Base-by-base conservation (phyloP, 2,797 vertebrate genomes). In the Yasuhikotakia modesta region DNA sequence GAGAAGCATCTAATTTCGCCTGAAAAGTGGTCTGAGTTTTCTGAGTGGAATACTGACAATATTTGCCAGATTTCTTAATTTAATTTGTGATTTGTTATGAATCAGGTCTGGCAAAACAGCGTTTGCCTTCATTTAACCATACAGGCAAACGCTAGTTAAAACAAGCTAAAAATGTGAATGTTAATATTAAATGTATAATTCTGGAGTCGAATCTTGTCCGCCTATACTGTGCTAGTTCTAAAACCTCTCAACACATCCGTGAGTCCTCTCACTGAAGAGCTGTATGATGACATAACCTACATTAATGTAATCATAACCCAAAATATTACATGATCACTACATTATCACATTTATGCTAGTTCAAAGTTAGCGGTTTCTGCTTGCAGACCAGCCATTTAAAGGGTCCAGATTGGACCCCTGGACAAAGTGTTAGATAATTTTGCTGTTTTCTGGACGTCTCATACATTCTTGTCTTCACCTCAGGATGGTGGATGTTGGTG, bases 401-500 rank as follows among this genome's bases (percentile, higher is more conserved):
- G n/a, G 22, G 13, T 14, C n/a, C 19, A 5, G 4, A 21, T 46
- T 73, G 24, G 22, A 17, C 16, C 5, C 48, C 17, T 55, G 10
- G 21, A 55, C 2, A 22, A 22, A 5, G 17, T 50, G 16, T 17
- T 8, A 1, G 35, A n/a, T 50, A 50, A 50, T n/a, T 5, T 50
- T 50, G 16, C 4, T n/a, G 6, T 50, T 55, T 1, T 60, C 16
- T 43, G 8, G 13, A 27, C 24, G 12, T 65, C 2, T 65, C 21
- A 24, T 55, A 70, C 7, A 16, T 16, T 48, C 1, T 43, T 45
- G 1, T 12, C 32, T 69, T 4, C 10, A 7, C 68, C 39, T 83
- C 85, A 99, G 97, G 91, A 99, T 99, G 97, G 97, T 99, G 90
- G 97, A 99, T 78, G 97, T 99, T 2, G 97, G 97, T 16, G 97